Evolutionary conservation across 2,113 vertebrate species (phyloP).

Genomic region (Brienomyrus longianalis): DNA sequence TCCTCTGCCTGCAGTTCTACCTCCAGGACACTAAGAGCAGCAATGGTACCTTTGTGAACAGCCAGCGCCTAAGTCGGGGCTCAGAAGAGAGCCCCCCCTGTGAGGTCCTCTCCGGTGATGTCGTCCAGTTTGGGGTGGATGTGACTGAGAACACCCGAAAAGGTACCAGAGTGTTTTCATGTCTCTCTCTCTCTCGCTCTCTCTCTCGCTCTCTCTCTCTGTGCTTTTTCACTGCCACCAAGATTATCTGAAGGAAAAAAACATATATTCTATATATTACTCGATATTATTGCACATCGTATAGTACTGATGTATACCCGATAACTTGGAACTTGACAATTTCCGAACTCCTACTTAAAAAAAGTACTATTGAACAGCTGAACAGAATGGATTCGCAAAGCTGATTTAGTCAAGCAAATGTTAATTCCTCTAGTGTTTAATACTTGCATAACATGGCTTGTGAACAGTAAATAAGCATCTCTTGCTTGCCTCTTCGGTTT

Average conservation of each 20-base stretch:
- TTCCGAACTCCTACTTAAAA: background rate
- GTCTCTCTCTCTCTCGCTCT: too few relatives aligned
- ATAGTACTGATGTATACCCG: too few relatives aligned
- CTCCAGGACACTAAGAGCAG: conserved; percentile 99
- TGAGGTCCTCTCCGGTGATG: conserved; percentile 94
- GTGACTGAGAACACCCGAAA: conserved; percentile 98
- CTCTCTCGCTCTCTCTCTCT: background rate
- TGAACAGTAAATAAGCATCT: background rate
- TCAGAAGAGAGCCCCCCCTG: conserved; percentile 98
- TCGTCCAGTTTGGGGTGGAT: conserved; percentile 97
- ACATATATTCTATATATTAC: background rate
- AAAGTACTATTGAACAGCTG: too few relatives aligned
- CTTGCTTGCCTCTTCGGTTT: background rate
- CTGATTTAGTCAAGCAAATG: background rate
- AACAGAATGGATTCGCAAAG: too few relatives aligned
- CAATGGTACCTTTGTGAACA: conserved; percentile 99
- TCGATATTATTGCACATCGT: background rate
- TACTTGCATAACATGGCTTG: background rate
- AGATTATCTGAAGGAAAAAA: background rate
- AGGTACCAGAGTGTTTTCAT: conserved; percentile 55
- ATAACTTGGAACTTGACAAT: background rate
- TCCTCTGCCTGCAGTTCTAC: conserved; percentile 78
- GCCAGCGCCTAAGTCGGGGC: conserved; percentile 94
- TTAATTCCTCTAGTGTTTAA: background rate
- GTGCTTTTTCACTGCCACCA: background rate